Evolutionary conservation across 2,797 vertebrate genomes (phyloP).

Genomic region (Chanos chanos): DNA sequence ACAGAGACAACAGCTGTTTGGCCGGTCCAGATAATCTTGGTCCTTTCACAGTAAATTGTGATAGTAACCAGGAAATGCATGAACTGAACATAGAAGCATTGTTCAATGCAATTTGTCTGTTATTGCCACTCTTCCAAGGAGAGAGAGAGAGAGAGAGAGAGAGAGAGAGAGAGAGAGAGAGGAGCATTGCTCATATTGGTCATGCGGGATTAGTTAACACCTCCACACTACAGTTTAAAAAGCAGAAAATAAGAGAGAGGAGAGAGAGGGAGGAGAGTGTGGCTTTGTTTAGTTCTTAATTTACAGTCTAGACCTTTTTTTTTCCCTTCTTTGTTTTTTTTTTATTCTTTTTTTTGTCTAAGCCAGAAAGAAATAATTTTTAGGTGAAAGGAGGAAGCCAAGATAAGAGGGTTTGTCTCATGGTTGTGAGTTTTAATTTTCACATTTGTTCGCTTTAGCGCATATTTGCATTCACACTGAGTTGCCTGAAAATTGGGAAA

Average conservation of each 20-base stretch:
- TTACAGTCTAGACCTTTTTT: neutral
- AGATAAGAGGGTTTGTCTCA: too few species aligned
- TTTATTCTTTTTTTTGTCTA: neutral
- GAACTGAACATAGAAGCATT: too few species aligned
- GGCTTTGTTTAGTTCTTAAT: neutral
- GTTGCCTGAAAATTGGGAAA: too few species aligned
- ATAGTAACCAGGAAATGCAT: too few species aligned
- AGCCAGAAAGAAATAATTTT: neutral
- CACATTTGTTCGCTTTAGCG: too few species aligned
- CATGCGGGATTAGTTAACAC: slow-evolving; percentile 28
- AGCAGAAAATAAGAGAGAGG: neutral
- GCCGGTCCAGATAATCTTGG: too few species aligned
- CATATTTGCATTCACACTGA: too few species aligned
- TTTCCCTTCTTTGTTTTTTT: neutral
- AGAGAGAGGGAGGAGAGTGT: neutral
- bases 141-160: neutral
- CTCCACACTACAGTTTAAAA: slow-evolving; percentile 11
- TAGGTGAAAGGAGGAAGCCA: too few species aligned
- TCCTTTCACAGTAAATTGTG: too few species aligned
- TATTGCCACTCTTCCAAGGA: slow-evolving; percentile 1
- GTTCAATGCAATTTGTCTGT: neutral
- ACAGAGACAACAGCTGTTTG: too few species aligned
- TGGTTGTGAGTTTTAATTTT: too few species aligned
- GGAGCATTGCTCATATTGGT: neutral
- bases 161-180: neutral